Evolutionary conservation across 2,113 vertebrate species (phyloP), one percentile per base, ranked within the genome.

Genomic region (Parus major): DNA sequence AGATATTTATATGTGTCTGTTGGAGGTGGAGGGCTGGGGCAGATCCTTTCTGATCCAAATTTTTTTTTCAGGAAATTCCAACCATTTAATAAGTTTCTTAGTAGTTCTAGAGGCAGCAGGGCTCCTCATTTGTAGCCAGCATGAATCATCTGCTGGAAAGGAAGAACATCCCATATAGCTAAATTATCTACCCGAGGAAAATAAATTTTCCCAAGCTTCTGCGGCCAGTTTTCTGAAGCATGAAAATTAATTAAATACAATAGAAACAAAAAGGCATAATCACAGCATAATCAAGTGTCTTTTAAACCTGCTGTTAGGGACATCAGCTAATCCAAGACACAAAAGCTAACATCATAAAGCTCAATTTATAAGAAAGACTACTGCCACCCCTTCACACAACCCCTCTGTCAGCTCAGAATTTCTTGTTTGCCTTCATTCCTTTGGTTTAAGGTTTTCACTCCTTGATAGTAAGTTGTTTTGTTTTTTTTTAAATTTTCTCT

Each of bases 221-320:
- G 57, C 70, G 92, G 82, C 52, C 79, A 72, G 70, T 75, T 88
- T 92, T 88, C 49, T 88, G 86, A 90, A 92, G 82, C 86, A 60
- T 20, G 35, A 90, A 90, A 90, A 88, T 79, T 50, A 86, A 91
- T 89, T 84, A 92, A 93, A 71, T 79, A 56, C 61, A 92, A 68
- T 35, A 46, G 60, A 79, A 93, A 85, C 66, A 80, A 41, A 85
- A 79, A 47, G 49, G 15, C 41, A 68, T 88, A 92, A 90, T 93
- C 57, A 73, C 41, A 88, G 88, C 76, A 90, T 52, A 93, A 82
- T 88, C 75, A 92, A 92, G 49, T 66, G 29, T 47, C 85, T 82
- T 93, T 94, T 64, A 85, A 88, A 82, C 35, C 36, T 64, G 49
- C 71, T 92, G 52, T 27, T 90, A 33, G 52, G 29, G 46, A 82